These are phyloP conservation scores for Perizoma affinitatum DNA, from an alignment of 2,888 invertebrate genomes.

Conservation along the genomic window DNA sequence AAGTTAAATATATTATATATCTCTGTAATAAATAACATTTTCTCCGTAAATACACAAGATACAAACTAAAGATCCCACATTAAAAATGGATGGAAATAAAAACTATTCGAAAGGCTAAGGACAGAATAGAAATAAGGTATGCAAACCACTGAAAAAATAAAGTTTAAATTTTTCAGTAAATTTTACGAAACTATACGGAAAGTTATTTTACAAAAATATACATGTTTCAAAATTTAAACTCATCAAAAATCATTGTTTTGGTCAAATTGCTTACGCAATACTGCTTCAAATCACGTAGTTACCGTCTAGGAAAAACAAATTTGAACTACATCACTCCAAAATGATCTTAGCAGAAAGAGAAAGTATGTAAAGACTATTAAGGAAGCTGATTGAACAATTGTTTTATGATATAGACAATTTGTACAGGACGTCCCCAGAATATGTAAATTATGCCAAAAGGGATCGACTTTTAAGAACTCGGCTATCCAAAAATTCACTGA, in stretches of 20 bases:
- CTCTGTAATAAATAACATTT: conserved; percentile 48
- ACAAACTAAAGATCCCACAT: conserved; percentile 34
- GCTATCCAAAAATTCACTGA: too few species aligned
- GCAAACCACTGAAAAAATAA: conserved; percentile 13
- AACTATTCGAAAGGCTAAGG: conserved; percentile 28
- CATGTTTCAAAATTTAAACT: conserved; percentile 21
- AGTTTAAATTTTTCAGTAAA: conserved; percentile 4
- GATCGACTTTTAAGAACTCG: too few species aligned
- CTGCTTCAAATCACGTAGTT: conserved; percentile 2
- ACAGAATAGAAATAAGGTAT: conserved; percentile 23
- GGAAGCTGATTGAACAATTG: background rate
- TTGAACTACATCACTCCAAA: background rate
- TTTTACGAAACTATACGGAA: conserved; percentile 8
- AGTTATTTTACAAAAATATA: conserved; percentile 12
- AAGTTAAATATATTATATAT: conserved; percentile 50
- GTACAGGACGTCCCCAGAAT: too few species aligned
- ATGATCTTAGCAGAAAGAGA: background rate
- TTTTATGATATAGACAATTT: too few species aligned
- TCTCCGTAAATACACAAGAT: conserved; percentile 36
- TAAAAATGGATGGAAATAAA: conserved; percentile 29
- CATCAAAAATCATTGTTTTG: conserved; percentile 13
- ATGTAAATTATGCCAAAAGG: too few species aligned
- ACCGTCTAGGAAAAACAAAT: conserved; percentile 9
- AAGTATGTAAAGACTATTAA: background rate
- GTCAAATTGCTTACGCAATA: background rate